Base-by-base conservation (phyloP, 2,113 vertebrate genomes). In the Limanda limanda region DNA sequence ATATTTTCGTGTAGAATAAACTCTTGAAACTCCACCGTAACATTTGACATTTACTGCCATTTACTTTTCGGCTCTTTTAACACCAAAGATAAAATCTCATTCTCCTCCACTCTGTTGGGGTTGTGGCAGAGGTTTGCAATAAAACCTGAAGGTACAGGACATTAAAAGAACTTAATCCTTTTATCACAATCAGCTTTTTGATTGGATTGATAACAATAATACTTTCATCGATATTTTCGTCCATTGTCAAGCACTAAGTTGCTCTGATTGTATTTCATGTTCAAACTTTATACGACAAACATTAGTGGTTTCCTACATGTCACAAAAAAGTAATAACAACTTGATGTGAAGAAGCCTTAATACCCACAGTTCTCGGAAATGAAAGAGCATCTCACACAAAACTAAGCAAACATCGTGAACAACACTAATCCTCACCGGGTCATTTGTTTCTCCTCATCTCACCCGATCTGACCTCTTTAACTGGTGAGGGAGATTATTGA, bases 391-490 rank as follows among this genome's bases (percentile, higher is more conserved):
- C 63, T 63, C 15, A 45, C 56, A 71, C 48, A 74, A 54, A 71
- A 21, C 23, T 0, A 0, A 58, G 21, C 65, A 77, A 51, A 63
- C 64, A 72, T 68, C 3, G 2, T 27, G 13, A 14, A 64, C 42
- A 64, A 48, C 42, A 68, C 35, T 78, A 87, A 87, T 84, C 85
- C 67, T 69, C 14, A 5, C 54, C 55, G 47, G 64, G 59, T 75
- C 64, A 72, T 68, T 78, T 77, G 66, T 81, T 76, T 80, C 52
- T 71, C 61, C 31, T 56, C 65, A 45, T 31, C 27, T 74, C 61
- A 71, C 62, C 71, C 62, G 18, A 27, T 27, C 51, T 64, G 51
- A 81, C 66, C 69, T 72, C 27, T 77, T 51, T 37, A 58, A 78
- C 25, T 52, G 37, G 18, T 37, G 55, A 63, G 21, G 17, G 15